Evolutionary conservation across 2,113 vertebrate species (phyloP).

Genomic region (Bubo scandiacus): DNA sequence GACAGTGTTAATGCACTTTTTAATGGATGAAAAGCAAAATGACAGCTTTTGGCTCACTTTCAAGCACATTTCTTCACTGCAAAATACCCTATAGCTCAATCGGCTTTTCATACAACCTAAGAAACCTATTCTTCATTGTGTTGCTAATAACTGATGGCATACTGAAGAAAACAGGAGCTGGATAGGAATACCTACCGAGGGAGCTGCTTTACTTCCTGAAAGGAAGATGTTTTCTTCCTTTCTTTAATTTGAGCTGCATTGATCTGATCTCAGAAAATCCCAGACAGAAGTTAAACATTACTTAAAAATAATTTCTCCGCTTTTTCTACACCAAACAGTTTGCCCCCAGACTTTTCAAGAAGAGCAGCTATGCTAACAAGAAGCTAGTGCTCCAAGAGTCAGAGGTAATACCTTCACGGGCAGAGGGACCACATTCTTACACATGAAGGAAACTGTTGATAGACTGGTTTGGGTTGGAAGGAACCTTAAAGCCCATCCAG

Average conservation of each 20-base stretch:
- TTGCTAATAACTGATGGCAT: slow-evolving; percentile 15
- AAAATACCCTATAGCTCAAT: slow-evolving; percentile 20
- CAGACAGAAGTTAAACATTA: not conserved
- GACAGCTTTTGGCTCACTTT: slow-evolving; percentile 66
- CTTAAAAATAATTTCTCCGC: slow-evolving; percentile 1
- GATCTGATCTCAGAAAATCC: slow-evolving; percentile 8
- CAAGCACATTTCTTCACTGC: slow-evolving; percentile 43
- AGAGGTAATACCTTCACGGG: not conserved
- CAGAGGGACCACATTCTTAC: not conserved
- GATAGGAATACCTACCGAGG: not conserved
- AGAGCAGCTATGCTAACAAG: not conserved
- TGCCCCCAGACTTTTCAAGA: not conserved
- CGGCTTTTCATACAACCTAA: slow-evolving; percentile 22
- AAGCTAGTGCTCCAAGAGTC: not conserved
- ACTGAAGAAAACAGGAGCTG: not conserved
- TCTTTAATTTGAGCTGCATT: slow-evolving; percentile 6
- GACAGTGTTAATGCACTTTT: slow-evolving; percentile 61
- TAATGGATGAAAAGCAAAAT: slow-evolving; percentile 61
- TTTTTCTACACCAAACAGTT: not conserved
- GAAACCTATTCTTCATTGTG: slow-evolving; percentile 43
- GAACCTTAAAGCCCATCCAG: fast-evolving
- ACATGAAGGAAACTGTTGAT: not conserved
- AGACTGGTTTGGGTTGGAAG: not conserved
- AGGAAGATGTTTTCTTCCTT: not conserved
- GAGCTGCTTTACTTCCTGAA: not conserved